Evolutionary conservation across 1,140 invertebrate genomes (phyloP), one percentile per base, ranked within the genome.

Genomic region (Asbolus verrucosus): DNA sequence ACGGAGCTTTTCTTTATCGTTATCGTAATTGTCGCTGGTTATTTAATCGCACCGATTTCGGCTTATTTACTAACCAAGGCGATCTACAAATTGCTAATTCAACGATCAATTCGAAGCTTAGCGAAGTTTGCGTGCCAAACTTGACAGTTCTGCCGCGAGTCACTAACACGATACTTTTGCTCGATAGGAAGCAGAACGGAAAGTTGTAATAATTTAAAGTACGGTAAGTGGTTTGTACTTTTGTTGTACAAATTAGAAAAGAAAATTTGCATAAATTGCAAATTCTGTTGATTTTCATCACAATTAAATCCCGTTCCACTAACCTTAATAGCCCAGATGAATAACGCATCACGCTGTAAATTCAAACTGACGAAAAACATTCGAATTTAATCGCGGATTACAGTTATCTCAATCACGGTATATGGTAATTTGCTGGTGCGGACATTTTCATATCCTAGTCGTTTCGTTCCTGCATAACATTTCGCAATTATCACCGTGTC

Each of bases 221-320:
- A 18, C 24, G 24, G 46, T 54, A 54, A 54, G 46, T 54, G 46
- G 21, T 54, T 54, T 54, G 46, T 54, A 54, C 46, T 54, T 54
- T 54, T 54, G 46, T 54, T 14, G 43, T 50, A 27, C 46, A 54
- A 54, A 54, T 54, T 54, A 54, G 21, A 18, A n/a, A 27, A 21
- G 16, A 18, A 27, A 24, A 50, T 50, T 50, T 50, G 19, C 43
- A 50, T 50, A 24, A 54, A 54, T 27, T 54, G 46, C 13, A 11
- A 54, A 54, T 54, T 27, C 27, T 54, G 46, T 27, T 27, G 18
- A 54, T 36, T 36, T 36, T 36, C 5, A 36, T 36, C 33, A 36
- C 33, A 36, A n/a, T n/a, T n/a, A n/a, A n/a, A n/a, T n/a, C n/a
- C n/a, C n/a, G 33, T n/a, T 36, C 33, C 5, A 36, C 33, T n/a